Evolutionary conservation across 2,113 vertebrate species (phyloP).

Genomic region (Arothron firmamentum): DNA sequence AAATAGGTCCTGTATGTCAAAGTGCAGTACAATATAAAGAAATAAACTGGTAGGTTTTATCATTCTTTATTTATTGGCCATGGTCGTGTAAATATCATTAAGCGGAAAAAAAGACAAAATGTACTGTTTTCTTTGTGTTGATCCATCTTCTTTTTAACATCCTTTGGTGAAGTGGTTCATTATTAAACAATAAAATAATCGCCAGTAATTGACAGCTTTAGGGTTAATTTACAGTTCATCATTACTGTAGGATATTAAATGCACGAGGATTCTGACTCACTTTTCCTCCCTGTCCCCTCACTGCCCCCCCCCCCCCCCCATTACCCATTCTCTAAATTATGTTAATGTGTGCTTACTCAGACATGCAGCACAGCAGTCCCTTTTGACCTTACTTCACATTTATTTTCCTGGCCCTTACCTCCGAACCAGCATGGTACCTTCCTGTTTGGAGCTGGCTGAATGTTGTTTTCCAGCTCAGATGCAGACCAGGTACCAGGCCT

Average conservation of each 20-base stretch:
- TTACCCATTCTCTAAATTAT: no score
- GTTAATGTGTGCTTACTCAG: no score
- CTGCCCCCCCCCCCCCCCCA: neutral
- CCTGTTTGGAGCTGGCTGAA: constrained; percentile 1
- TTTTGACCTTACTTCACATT: neutral
- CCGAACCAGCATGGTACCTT: constrained; percentile 5
- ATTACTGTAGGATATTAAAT: neutral
- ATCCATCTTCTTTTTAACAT: no score
- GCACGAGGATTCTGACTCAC: constrained; percentile 16
- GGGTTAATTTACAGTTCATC: neutral
- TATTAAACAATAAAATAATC: neutral
- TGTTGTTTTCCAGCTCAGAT: constrained; percentile 11
- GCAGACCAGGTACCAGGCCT: neutral
- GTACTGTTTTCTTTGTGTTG: no score
- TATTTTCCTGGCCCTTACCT: neutral
- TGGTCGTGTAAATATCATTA: no score
- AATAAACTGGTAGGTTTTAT: no score
- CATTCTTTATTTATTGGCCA: no score
- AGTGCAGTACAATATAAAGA: no score
- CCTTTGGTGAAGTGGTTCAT: neutral
- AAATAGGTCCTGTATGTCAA: no score
- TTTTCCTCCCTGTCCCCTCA: neutral
- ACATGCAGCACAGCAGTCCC: neutral
- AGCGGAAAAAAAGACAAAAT: no score
- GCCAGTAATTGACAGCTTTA: neutral